Evolutionary conservation across 2,113 vertebrate species (phyloP).

Genomic region (Odocoileus hemionus): DNA sequence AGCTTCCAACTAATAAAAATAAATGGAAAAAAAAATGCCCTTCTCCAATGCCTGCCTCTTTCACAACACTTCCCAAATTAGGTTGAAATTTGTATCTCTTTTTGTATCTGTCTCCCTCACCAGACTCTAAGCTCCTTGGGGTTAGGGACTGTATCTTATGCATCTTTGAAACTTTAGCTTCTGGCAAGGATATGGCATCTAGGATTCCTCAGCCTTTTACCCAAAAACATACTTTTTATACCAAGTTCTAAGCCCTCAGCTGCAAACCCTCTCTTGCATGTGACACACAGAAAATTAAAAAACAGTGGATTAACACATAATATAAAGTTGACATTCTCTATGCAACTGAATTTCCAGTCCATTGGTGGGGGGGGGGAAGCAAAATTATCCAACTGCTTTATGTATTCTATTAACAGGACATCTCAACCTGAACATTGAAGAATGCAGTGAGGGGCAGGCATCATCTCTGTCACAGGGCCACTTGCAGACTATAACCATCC

Average conservation of each 20-base stretch:
- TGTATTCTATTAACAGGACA: not conserved
- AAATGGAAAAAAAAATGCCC: too few species aligned
- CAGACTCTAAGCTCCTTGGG: not conserved
- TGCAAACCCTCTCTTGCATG: not conserved
- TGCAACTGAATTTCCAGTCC: not conserved
- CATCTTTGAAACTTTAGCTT: not conserved
- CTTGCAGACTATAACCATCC: fast-evolving
- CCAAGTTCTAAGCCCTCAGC: not conserved
- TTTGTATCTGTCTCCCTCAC: not conserved
- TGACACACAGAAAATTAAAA: not conserved
- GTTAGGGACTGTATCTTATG: not conserved
- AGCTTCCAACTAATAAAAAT: too few species aligned
- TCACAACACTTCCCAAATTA: not conserved
- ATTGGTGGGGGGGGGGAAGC: not conserved
- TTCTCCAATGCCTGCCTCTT: not conserved
- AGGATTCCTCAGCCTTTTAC: not conserved
- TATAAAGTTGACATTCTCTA: not conserved
- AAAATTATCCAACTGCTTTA: not conserved
- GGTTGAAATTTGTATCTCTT: not conserved
- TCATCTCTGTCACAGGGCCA: not conserved
- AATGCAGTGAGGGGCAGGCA: not conserved
- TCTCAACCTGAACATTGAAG: not conserved
- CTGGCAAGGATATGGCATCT: not conserved
- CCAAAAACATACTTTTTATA: not conserved
- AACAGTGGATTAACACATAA: not conserved